phyloP scores from a whole-genome alignment of 2,113 vertebrate genomes.

The Sciurus niger region DNA sequence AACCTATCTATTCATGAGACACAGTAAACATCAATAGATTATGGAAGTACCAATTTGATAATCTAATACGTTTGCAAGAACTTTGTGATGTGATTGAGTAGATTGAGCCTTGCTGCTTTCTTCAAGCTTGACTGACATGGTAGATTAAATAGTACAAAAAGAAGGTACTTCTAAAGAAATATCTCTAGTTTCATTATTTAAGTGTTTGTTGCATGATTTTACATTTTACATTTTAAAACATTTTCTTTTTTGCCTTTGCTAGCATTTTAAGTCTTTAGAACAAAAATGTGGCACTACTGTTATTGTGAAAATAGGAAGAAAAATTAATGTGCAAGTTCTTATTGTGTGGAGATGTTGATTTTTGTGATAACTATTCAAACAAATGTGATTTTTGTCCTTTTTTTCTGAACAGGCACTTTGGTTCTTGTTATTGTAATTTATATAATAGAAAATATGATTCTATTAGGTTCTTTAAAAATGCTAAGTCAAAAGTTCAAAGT shows the following conservation, averaged over 20 bases:
- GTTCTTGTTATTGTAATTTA: background rate
- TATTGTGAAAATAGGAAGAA: background rate
- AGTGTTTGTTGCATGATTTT: conserved; percentile 32
- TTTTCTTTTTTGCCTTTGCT: conserved; percentile 44
- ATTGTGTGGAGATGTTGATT: conserved; percentile 10
- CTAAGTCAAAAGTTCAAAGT: background rate
- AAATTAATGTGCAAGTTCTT: background rate
- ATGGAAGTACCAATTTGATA: conserved; percentile 63
- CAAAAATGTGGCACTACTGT: conserved; percentile 21
- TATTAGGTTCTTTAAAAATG: background rate
- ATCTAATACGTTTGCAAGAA: conserved; percentile 65
- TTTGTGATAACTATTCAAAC: background rate
- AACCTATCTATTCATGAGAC: background rate
- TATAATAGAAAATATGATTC: background rate
- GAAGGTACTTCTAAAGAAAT: conserved; percentile 19
- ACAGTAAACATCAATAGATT: conserved; percentile 64
- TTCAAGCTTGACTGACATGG: conserved; percentile 40
- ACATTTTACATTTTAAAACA: background rate
- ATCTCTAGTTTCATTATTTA: background rate
- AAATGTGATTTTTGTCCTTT: background rate
- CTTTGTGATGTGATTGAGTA: background rate
- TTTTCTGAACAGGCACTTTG: background rate
- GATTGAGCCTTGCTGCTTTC: background rate
- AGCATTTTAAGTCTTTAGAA: conserved; percentile 44
- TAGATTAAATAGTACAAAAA: background rate